Percentiles rank a stretch among this genome's conserved stretches.
Conservation (phyloP, 2,797 vertebrate genomes). For the Macroramphosus scolopax region DNA sequence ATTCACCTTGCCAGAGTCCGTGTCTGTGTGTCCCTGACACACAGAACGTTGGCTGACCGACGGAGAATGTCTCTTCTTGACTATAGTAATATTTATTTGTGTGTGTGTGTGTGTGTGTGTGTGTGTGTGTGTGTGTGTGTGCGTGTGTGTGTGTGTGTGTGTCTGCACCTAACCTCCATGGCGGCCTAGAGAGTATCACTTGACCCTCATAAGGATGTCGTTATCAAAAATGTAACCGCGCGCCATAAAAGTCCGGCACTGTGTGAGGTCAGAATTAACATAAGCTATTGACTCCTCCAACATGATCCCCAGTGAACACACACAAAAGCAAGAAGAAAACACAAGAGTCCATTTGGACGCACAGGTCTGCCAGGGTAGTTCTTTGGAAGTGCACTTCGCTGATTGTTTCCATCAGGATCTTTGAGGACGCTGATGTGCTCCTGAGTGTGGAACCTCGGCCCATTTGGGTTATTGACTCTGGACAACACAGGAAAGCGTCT, state of each 20-base stretch:
- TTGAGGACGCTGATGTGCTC: conserved; percentile 24
- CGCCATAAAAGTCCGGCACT: conserved; percentile 11
- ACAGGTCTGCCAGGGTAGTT: no score
- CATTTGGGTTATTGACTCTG: conserved; percentile 62
- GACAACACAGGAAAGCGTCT: conserved; percentile 18
- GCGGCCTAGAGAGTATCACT: not conserved
- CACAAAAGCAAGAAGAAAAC: no score
- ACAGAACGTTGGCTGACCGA: no score
- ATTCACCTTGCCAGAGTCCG: no score
- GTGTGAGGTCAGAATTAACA: not conserved
- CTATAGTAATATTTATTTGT: no score
- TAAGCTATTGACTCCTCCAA: no score
- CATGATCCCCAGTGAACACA: no score
- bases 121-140: no score
- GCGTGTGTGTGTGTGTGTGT: no score
- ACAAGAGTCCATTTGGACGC: no score
- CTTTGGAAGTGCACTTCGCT: conserved; percentile 60
- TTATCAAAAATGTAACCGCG: conserved; percentile 18
- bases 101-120: conserved; percentile 4
- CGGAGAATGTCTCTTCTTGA: no score
- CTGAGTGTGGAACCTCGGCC: conserved; percentile 36
- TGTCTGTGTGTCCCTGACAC: no score
- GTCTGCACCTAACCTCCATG: not conserved
- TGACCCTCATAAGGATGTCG: conserved; percentile 4
- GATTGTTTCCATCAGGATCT: conserved; percentile 51